Evolutionary conservation across 1,140 invertebrate species (phyloP), one percentile per base, ranked within the genome.

Genomic region (Drosophila melanogaster): DNA sequence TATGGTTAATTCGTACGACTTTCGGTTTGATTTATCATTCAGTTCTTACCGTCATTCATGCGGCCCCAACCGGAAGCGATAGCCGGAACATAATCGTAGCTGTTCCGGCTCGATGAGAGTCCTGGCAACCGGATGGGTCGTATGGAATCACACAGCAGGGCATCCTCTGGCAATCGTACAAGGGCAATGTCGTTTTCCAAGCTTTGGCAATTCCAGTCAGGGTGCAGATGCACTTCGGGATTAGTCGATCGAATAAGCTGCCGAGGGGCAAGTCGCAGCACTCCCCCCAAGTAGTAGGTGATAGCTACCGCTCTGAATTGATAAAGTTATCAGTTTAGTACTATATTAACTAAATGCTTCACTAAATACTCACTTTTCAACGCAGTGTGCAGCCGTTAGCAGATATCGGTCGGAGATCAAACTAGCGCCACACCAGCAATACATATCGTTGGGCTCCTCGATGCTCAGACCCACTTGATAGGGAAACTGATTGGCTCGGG

Each of bases 21-120:
- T n/a, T n/a, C n/a, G n/a, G n/a, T n/a, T n/a, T n/a, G n/a, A n/a
- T n/a, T n/a, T n/a, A n/a, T n/a, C n/a, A n/a, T n/a, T n/a, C n/a
- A 22, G 12, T 14, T 8, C 15, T 43, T 26, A 75, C 73, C 56
- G 65, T 93, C 92, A 47, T 77, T 93, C 14, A 90, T 91, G 41
- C 73, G 85, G 17, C 93, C 93, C 78, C 92, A 93, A n/a, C 93
- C 93, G 7, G 91, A 87, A 40, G 92, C 92, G 1, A 69, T 59
- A 8, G 83, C 92, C 24, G 62, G 70, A 11, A 90, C 66, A 14
- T 92, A 90, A 5, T 60, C 87, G 55, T 93, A 93, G 19, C 44
- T 81, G 1, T 86, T 71, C 50, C 72, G 87, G 10, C 71, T 50
- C 2, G 84, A 77, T 8, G 77, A 60, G 24, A 66, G 62, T 24